These are phyloP conservation scores for Callithrix jacchus DNA, from an alignment of 2,113 vertebrate genomes.

Conservation along the genomic window DNA sequence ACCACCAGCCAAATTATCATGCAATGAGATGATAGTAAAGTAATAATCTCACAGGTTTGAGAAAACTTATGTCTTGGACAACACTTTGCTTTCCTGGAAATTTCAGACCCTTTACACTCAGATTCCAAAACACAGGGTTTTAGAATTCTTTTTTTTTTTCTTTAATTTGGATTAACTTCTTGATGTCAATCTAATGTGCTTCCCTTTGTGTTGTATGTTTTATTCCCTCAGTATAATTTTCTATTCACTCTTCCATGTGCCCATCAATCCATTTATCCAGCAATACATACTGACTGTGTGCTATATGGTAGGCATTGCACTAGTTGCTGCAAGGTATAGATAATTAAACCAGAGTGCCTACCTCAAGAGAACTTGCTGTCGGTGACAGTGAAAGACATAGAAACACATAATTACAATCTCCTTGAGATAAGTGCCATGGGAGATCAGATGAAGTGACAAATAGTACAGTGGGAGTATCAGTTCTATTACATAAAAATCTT, in stretches of 20 bases:
- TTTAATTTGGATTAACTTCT: background rate
- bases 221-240: slow-evolving; percentile 7
- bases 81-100: background rate
- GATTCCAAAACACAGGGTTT: background rate
- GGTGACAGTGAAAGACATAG: background rate
- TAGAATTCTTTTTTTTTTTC: slow-evolving; percentile 28
- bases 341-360: background rate
- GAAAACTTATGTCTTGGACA: background rate
- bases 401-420: background rate
- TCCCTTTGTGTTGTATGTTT: background rate
- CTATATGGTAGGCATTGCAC: background rate
- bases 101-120: background rate
- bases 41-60: background rate
- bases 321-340: background rate
- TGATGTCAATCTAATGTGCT: background rate
- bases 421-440: background rate
- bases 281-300: background rate
- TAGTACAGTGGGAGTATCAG: background rate
- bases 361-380: background rate
- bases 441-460: background rate
- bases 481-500: slow-evolving; percentile 14
- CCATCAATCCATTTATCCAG: background rate
- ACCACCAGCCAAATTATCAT: background rate
- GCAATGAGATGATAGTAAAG: background rate
- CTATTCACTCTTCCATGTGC: background rate